Percentiles rank a stretch among this genome's conserved stretches.
These are phyloP conservation scores for Anastrepha obliqua DNA, from an alignment of 1,140 invertebrate species.

Conservation along the genomic window DNA sequence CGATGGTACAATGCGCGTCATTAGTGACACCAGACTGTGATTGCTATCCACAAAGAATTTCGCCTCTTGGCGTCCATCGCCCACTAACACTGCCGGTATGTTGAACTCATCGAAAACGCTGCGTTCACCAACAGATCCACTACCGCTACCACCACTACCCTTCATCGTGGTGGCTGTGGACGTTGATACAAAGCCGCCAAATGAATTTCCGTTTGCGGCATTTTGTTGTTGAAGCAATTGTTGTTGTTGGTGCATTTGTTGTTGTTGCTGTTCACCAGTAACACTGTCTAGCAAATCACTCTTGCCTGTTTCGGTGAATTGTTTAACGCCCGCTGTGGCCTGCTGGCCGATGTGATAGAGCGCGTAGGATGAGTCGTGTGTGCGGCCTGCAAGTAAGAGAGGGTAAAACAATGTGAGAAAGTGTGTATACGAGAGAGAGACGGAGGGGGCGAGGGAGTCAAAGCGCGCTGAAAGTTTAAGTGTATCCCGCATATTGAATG, in stretches of 20 bases:
- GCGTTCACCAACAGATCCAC: constrained; percentile 62
- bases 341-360: constrained; percentile 86
- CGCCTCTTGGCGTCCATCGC: constrained; percentile 86
- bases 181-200: constrained; percentile 3
- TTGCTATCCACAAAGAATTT: constrained; percentile 93
- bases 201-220: constrained; percentile 52
- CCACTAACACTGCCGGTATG: constrained; percentile 84
- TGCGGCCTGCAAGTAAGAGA: constrained; percentile 80
- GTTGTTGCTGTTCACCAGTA: constrained; percentile 74
- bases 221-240: constrained; percentile 43
- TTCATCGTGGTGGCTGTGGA: neutral
- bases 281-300: constrained; percentile 81
- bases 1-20: constrained; percentile 92
- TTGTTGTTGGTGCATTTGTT: constrained; percentile 62
- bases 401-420: neutral
- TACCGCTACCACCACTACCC: constrained; percentile 59
- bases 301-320: constrained; percentile 88
- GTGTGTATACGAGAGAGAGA: neutral
- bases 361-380: constrained; percentile 86
- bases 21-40: constrained; percentile 91
- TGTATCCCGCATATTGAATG: constrained; percentile 26
- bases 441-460: neutral
- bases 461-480: constrained; percentile 25
- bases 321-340: constrained; percentile 83
- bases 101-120: constrained; percentile 88